Percentiles rank a stretch among this genome's conserved stretches.
Evolutionary conservation across 2,113 vertebrate species (phyloP).

Genomic region (Megaceryle torquata): DNA sequence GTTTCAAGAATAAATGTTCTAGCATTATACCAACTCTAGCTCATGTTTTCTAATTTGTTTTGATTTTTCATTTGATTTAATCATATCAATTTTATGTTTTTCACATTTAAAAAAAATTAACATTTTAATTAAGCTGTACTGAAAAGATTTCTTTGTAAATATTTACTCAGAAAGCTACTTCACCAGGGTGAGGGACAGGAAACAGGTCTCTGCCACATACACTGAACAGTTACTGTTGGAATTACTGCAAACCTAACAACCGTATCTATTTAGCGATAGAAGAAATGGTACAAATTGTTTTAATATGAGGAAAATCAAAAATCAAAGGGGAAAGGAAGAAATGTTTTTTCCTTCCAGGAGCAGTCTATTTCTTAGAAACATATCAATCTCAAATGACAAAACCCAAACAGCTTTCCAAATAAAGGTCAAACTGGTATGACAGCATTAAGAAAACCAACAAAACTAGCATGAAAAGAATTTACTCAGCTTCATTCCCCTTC

Average conservation of each 20-base stretch:
- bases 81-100: not conserved
- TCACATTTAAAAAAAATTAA: slow-evolving; percentile 15
- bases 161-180: slow-evolving; percentile 20
- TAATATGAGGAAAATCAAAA: not conserved
- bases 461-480: not conserved
- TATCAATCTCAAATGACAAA: not conserved
- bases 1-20: not conserved
- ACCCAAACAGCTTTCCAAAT: slow-evolving; percentile 10
- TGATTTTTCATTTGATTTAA: not conserved
- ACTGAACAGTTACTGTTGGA: not conserved
- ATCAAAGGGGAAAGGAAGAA: not conserved
- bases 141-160: slow-evolving; percentile 25
- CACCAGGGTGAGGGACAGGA: not conserved
- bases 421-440: not conserved
- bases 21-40: not conserved
- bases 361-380: not conserved
- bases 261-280: not conserved
- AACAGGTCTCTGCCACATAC: not conserved
- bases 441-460: slow-evolving; percentile 5
- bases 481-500: not conserved
- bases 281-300: not conserved
- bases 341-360: not conserved
- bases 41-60: not conserved
- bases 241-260: slow-evolving; percentile 16
- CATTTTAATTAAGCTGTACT: slow-evolving; percentile 9